A percentile compares a stretch with the other conserved stretches of the same genome.
Evolutionary conservation across 1,140 invertebrate species (phyloP).

Genomic region (Drosophila sproati): DNA sequence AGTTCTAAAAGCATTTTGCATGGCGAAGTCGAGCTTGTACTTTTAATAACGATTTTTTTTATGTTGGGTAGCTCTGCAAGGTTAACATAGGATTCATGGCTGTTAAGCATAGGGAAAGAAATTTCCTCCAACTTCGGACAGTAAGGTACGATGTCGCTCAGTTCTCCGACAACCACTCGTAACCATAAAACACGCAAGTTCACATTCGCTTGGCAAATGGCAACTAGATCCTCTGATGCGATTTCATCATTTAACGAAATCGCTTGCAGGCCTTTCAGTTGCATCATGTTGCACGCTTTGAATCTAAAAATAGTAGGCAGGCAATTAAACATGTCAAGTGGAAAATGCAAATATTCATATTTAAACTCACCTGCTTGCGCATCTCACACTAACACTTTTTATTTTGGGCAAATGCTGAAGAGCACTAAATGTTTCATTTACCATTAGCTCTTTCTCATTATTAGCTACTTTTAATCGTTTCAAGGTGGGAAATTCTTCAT

Average conservation of each 20-base stretch:
- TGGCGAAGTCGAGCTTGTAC: not conserved
- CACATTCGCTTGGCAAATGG: constrained; percentile 9
- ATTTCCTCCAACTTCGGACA: constrained; percentile 15
- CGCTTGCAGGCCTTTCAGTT: constrained; percentile 7
- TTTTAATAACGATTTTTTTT: constrained; percentile 3
- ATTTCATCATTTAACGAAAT: constrained; percentile 11
- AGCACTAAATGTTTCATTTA: not conserved
- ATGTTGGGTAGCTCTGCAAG: constrained; percentile 13
- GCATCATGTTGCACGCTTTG: not conserved
- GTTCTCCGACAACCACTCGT: constrained; percentile 14
- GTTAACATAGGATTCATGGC: constrained; percentile 1
- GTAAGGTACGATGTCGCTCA: constrained; percentile 10
- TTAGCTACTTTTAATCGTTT: not conserved
- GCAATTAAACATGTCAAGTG: not conserved
- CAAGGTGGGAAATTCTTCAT: not conserved
- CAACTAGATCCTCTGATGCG: constrained; percentile 1
- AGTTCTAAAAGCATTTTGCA: not conserved
- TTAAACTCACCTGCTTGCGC: constrained; percentile 6
- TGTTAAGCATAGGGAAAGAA: constrained; percentile 6
- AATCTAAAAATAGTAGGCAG: constrained; percentile 1
- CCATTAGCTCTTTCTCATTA: not conserved
- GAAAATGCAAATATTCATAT: not conserved
- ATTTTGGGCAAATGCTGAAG: not conserved
- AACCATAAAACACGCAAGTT: constrained; percentile 18
- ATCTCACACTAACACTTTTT: constrained; percentile 11